A percentile compares a stretch with the other conserved stretches of the same genome.
Evolutionary conservation across 2,113 vertebrate genomes (phyloP).

Genomic region (zebrafish (Danio rerio)): GRCz12tu NC_133179.1:12327501-12328000

Average conservation of each 20-base stretch:
- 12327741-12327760: not conserved
- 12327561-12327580: no score
- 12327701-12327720: not conserved
- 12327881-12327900: not conserved
- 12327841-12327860: not conserved
- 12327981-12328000: constrained; percentile 73
- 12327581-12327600: no score
- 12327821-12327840: not conserved
- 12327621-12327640: no score
- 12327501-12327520: no score
- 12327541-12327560: no score
- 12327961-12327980: constrained; percentile 67
- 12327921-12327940: constrained; percentile 36
- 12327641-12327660: no score
- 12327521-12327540: no score
- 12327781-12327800: constrained; percentile 39
- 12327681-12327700: no score
- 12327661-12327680: no score
- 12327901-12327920: constrained; percentile 16
- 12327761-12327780: not conserved
- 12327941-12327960: constrained; percentile 58
- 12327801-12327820: not conserved
- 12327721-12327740: not conserved
- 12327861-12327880: not conserved
- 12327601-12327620: no score